Evolutionary conservation across 1,140 invertebrate species (phyloP), one percentile per base, ranked within the genome.

Genomic region (Cherax quadricarinatus): DNA sequence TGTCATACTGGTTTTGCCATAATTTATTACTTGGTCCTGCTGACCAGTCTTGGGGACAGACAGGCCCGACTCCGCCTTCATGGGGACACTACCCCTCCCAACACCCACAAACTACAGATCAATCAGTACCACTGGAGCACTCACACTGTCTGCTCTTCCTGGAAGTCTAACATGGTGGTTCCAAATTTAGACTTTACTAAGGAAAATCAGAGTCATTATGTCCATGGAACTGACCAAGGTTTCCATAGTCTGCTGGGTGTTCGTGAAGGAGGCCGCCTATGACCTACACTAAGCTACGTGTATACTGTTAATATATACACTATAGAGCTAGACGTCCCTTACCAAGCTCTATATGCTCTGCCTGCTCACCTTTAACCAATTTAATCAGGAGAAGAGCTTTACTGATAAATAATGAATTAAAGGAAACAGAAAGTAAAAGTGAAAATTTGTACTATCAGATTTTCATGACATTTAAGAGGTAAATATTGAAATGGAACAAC

Each of bases 371-470:
- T 81, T 57, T 86, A 86, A 53, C 57, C 41, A 85, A 48, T 70
- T 53, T 82, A 48, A 86, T 24, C 80, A 84, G 80, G 30, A 88
- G 75, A 84, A 73, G 75, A 84, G 62, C 62, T 82, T 21, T 62
- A n/a, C 86, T 18, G 48, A 79, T 81, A 70, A 87, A 86, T 81
- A 87, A 86, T 66, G 30, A 81, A 53, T 78, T 86, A 70, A 83
- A 80, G n/a, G 78, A 86, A 86, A 62, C n/a, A 57, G 79, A 86
- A 49, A 91, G 90, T 86, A 91, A 91, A 73, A 91, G 83, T 91
- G 57, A 82, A 91, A 85, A 91, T 91, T 91, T 91, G 90, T 91
- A 91, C 90, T 91, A 91, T 91, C 51, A 80, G 90, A 86, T 86
- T 91, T 91, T 91, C 57, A 86, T 10, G 73, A 51, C 48, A n/a